Conservation (phyloP, 1,140 invertebrate genomes). For the Pachyrhynchus sulphureomaculatus region DNA sequence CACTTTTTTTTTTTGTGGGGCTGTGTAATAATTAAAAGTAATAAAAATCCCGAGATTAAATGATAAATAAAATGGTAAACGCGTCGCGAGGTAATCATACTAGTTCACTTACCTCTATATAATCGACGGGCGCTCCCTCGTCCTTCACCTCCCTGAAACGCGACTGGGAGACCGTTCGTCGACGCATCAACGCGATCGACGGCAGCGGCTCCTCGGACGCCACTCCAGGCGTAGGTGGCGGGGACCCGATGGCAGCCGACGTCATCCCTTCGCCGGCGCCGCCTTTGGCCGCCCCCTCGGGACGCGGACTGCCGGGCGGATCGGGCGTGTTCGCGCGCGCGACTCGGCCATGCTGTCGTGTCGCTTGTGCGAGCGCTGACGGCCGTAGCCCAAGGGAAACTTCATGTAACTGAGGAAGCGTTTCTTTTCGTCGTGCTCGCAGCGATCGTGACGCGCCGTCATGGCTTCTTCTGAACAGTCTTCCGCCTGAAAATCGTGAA, state of each 20-base stretch:
- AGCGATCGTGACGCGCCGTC: slow-evolving; percentile 67
- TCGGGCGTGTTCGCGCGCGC: slow-evolving; percentile 68
- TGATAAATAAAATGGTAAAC: neutral
- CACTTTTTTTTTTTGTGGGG: too few relatives aligned
- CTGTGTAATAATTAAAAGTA: too few relatives aligned
- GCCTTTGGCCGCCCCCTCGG: slow-evolving; percentile 4
- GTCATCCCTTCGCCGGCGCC: slow-evolving; percentile 63
- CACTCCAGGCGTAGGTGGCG: slow-evolving; percentile 59
- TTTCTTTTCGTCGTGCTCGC: slow-evolving; percentile 76
- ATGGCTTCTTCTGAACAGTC: slow-evolving; percentile 76
- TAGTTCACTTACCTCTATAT: slow-evolving; percentile 20
- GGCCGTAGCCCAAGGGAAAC: slow-evolving; percentile 60
- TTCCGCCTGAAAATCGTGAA: slow-evolving; percentile 66
- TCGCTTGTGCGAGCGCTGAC: slow-evolving; percentile 61
- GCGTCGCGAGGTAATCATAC: too few relatives aligned
- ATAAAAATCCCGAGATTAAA: neutral
- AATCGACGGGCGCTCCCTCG: slow-evolving; percentile 32
- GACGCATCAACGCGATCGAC: slow-evolving; percentile 50
- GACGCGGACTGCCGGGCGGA: slow-evolving; percentile 53
- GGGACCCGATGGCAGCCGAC: slow-evolving; percentile 54
- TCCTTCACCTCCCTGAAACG: slow-evolving; percentile 49
- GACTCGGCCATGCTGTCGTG: slow-evolving; percentile 68
- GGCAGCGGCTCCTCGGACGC: slow-evolving; percentile 43
- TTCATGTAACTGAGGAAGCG: slow-evolving; percentile 74
- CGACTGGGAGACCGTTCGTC: slow-evolving; percentile 56